A percentile compares a stretch with the other conserved stretches of the same genome.
These are phyloP conservation scores for Neopipo cinnamomea DNA, from an alignment of 2,113 vertebrate genomes.

Conservation along the genomic window DNA sequence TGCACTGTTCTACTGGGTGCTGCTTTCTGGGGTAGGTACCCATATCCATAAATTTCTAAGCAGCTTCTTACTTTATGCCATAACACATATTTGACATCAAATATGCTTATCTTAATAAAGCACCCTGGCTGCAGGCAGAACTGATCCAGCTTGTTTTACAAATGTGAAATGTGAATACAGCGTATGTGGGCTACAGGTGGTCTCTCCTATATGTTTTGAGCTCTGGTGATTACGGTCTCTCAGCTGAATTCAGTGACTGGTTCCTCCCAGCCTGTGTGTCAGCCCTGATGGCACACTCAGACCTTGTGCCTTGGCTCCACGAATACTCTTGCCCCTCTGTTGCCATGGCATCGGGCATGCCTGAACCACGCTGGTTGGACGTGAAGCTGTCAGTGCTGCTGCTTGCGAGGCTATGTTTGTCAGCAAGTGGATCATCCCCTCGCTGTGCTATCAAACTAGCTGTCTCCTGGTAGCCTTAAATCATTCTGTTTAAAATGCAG, in stretches of 20 bases:
- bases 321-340: fast-evolving
- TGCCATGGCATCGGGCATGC: fast-evolving
- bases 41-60: fast-evolving
- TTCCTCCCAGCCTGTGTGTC: neutral
- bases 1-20: neutral
- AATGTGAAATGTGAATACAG: neutral
- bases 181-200: neutral
- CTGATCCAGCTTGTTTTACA: neutral
- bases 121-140: neutral
- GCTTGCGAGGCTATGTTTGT: neutral
- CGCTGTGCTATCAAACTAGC: neutral
- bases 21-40: neutral
- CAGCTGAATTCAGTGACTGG: fast-evolving
- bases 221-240: neutral
- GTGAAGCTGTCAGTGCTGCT: fast-evolving
- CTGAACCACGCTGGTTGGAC: fast-evolving
- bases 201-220: neutral
- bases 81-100: neutral
- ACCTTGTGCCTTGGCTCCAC: neutral
- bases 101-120: neutral
- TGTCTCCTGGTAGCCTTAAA: neutral
- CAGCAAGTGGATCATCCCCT: neutral
- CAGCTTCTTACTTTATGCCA: fast-evolving
- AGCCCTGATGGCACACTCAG: fast-evolving
- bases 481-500: neutral